Evolutionary conservation across 2,797 vertebrate species (phyloP).

Genomic region (Oophaga sylvatica): DNA sequence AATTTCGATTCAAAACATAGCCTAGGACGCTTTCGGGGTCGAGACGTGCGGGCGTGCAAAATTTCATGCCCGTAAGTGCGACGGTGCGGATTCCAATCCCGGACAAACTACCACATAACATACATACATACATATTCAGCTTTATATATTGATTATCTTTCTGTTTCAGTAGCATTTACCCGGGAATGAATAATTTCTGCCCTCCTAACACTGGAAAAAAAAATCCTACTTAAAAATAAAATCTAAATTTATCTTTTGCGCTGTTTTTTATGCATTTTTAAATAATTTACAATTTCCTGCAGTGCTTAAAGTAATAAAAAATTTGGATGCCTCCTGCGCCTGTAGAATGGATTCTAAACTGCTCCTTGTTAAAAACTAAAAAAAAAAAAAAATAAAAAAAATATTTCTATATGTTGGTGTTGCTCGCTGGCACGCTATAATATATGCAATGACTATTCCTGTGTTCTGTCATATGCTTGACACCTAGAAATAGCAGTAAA

Average conservation of each 20-base stretch:
- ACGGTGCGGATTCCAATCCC: no score
- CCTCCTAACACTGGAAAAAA: no score
- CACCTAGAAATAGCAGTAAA: slow-evolving; percentile 33
- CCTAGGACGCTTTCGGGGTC: no score
- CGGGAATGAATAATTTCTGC: no score
- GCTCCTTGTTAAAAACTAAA: not conserved
- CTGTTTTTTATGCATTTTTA: slow-evolving; percentile 1
- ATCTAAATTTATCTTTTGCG: not conserved
- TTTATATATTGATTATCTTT: no score
- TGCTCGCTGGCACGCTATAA: not conserved
- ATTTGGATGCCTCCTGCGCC: not conserved
- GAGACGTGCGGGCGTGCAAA: no score
- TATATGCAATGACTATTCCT: slow-evolving; percentile 22
- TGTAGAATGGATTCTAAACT: not conserved
- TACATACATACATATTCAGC: no score
- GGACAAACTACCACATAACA: no score
- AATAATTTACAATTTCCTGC: not conserved
- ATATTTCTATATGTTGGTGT: not conserved
- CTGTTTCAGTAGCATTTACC: no score
- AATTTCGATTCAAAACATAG: no score
- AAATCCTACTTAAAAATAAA: not conserved
- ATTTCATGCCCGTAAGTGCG: no score
- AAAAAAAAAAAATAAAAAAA: not conserved
- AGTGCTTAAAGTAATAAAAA: not conserved
- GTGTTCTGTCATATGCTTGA: slow-evolving; percentile 8